phyloP scores from a whole-genome alignment of 1,140 invertebrate species.

The Ostrea edulis region DNA sequence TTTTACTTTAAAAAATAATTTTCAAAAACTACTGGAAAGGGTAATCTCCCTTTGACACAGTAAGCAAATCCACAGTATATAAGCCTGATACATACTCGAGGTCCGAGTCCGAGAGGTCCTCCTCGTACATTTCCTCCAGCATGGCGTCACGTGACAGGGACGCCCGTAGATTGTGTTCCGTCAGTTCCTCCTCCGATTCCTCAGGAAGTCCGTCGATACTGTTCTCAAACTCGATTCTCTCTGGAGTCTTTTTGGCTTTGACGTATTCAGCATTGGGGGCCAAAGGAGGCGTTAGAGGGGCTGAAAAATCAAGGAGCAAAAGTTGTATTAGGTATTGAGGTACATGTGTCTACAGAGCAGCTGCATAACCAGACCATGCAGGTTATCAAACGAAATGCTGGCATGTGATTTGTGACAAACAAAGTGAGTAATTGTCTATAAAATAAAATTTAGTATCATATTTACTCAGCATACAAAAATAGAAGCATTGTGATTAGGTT shows the following conservation, averaged over 20 bases:
- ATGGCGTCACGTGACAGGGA: conserved; percentile 75
- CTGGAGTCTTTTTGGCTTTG: conserved; percentile 83
- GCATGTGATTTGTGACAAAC: too few relatives aligned
- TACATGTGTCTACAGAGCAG: too few relatives aligned
- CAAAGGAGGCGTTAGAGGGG: conserved; percentile 60
- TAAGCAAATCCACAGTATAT: background rate
- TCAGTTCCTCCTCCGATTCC: conserved; percentile 83
- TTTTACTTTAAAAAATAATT: background rate
- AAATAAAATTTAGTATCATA: too few relatives aligned
- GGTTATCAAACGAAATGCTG: too few relatives aligned
- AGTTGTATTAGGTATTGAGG: too few relatives aligned
- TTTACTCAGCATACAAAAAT: too few relatives aligned
- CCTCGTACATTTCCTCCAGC: conserved; percentile 91
- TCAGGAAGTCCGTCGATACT: conserved; percentile 80
- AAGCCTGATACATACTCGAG: conserved; percentile 58
- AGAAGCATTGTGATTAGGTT: too few relatives aligned
- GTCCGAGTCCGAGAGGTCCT: conserved; percentile 82
- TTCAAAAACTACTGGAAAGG: background rate
- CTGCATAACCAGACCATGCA: too few relatives aligned
- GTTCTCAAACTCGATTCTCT: conserved; percentile 90
- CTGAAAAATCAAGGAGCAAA: conserved; percentile 32
- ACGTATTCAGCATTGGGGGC: conserved; percentile 55
- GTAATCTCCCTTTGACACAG: background rate
- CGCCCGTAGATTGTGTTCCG: conserved; percentile 73
- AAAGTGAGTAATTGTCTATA: too few relatives aligned